phyloP scores from a whole-genome alignment of 2,797 vertebrate genomes.

The Melanotaenia nigrans region DNA sequence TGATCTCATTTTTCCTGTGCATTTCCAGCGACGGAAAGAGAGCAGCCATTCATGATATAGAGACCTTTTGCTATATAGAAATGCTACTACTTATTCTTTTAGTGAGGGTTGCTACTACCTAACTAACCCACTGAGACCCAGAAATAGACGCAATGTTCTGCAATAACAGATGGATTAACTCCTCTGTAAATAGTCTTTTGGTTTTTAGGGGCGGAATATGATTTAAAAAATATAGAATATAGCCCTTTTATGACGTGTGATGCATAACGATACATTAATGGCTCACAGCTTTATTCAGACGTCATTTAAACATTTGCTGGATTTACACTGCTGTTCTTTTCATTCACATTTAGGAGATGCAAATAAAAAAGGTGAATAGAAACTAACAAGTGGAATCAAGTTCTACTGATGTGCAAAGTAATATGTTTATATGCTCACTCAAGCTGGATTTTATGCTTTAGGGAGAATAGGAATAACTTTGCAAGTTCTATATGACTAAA shows the following conservation, averaged over 20 bases:
- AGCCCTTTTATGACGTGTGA: too few relatives aligned
- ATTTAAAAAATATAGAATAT: not conserved
- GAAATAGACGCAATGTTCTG: constrained; percentile 43
- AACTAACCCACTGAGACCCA: constrained; percentile 35
- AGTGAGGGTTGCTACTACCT: constrained; percentile 27
- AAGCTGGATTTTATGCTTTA: not conserved
- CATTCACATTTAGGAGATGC: not conserved
- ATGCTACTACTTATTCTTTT: constrained; percentile 65
- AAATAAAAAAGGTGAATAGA: too few relatives aligned
- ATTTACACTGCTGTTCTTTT: not conserved
- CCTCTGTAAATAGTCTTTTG: not conserved
- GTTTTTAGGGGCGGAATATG: not conserved
- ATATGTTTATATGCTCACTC: not conserved
- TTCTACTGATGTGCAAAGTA: not conserved
- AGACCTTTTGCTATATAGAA: constrained; percentile 61
- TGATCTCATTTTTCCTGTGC: constrained; percentile 69
- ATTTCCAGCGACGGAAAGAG: constrained; percentile 73
- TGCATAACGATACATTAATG: too few relatives aligned
- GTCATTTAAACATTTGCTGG: not conserved
- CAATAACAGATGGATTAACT: not conserved
- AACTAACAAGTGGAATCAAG: not conserved
- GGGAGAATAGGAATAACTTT: not conserved
- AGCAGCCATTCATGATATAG: constrained; percentile 78
- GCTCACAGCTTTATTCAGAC: not conserved
- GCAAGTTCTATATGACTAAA: not conserved